Conservation (phyloP, 2,888 invertebrate genomes). For the Clepsis dumicolana region DNA sequence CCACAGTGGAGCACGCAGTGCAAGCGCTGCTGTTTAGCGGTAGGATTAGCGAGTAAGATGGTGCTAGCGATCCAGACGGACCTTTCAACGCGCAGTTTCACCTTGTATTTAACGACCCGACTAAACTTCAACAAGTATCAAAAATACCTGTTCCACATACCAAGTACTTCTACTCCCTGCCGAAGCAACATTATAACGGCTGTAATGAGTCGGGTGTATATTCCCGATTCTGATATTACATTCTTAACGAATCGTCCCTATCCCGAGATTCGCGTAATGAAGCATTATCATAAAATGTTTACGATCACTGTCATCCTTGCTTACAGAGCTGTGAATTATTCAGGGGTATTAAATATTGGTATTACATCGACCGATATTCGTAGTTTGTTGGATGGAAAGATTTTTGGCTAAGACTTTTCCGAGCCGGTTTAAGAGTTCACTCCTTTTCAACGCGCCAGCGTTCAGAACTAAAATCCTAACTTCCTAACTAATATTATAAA, state of each 20-base stretch:
- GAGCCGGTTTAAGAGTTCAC: too few species aligned
- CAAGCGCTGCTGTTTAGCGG: too few species aligned
- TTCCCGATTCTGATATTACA: constrained; percentile 36
- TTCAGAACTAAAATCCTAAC: too few species aligned
- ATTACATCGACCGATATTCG: background rate
- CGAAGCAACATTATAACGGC: constrained; percentile 25
- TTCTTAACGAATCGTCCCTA: constrained; percentile 40
- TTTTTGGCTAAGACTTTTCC: background rate
- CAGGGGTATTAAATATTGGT: constrained; percentile 4
- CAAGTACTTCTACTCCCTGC: constrained; percentile 13
- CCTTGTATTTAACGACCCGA: too few species aligned
- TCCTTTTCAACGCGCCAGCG: too few species aligned
- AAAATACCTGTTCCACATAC: constrained; percentile 18
- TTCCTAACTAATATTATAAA: too few species aligned
- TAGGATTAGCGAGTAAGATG: too few species aligned
- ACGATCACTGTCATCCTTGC: constrained; percentile 18
- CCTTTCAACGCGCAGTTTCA: too few species aligned
- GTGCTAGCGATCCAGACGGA: too few species aligned
- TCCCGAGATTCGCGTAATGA: constrained; percentile 31
- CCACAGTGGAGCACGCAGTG: too few species aligned
- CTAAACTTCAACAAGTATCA: background rate
- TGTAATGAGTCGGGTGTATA: constrained; percentile 41
- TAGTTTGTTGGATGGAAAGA: background rate
- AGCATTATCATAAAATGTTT: constrained; percentile 36
- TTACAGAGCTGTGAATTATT: constrained; percentile 9